Evolutionary conservation across 2,113 vertebrate species (phyloP), one percentile per base, ranked within the genome.

Genomic region (Nothocercus nigrocapillus): DNA sequence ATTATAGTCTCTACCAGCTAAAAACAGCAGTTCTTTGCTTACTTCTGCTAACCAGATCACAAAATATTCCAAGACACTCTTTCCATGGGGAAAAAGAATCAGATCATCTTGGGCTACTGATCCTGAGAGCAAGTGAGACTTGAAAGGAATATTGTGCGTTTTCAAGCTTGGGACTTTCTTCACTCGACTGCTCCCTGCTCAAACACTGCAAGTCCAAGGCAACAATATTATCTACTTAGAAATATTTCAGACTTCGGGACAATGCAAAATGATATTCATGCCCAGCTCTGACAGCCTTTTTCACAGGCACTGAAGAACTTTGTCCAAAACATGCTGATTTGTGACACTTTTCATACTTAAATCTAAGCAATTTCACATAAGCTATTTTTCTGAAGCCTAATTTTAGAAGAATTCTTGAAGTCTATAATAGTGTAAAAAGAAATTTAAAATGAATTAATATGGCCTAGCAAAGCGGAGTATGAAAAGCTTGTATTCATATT

Each of bases 231-330:
- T 87, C 54, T 87, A 58, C 73, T 96, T 64, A 75, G 87, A 97
- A 96, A 80, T 38, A 70, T 28, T 96, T 96, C 94, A 96, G 94
- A 94, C 81, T 72, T 92, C 25, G 81, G 96, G 74, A 91, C 66
- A 95, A 87, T 82, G 78, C 89, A 89, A 94, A 95, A 94, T 91
- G 17, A 76, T 91, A 62, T 49, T 87, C 66, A 69, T 95, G 56
- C 77, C 34, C 74, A 62, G 62, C 32, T 92, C 32, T 75, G 77
- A 90, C 89, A 93, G 89, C 17, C 30, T 76, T 91, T 90, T 94
- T 91, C 68, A 88, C 25, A 87, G 74, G 58, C n/a, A 28, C 68
- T 27, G 30, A 15, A 77, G 77, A 75, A 68, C 49, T n/a, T 56
- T 78, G 81, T 59, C 81, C 81, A 73, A 94, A 94, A 63, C 5